These are phyloP conservation scores for Hydropotes inermis DNA, from an alignment of 2,113 vertebrate genomes.

Conservation along the genomic window DNA sequence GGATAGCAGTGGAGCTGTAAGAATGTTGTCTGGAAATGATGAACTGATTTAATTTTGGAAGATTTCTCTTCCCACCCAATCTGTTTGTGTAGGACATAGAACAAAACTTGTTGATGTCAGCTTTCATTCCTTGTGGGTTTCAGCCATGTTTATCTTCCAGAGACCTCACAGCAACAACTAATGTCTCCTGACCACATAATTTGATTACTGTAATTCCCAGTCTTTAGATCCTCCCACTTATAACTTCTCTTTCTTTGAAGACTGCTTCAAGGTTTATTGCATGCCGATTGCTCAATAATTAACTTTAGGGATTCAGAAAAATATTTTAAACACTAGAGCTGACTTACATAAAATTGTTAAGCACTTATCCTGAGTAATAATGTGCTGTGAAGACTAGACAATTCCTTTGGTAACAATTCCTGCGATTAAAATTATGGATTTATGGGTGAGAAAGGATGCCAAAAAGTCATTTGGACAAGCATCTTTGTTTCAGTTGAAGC, in stretches of 20 bases:
- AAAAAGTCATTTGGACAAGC: constrained; percentile 20
- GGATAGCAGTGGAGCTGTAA: neutral
- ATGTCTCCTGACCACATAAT: constrained; percentile 61
- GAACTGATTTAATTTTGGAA: constrained; percentile 64
- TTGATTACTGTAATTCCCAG: constrained; percentile 62
- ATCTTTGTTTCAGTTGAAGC: constrained; percentile 6
- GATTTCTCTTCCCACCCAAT: constrained; percentile 47
- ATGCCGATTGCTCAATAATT: constrained; percentile 51
- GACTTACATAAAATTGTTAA: constrained; percentile 36
- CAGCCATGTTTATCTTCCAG: constrained; percentile 61
- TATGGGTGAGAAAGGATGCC: neutral
- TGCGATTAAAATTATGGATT: constrained; percentile 48
- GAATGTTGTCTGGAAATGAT: constrained; percentile 63
- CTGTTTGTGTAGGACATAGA: constrained; percentile 47
- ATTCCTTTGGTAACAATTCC: constrained; percentile 27
- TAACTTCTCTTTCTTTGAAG: constrained; percentile 49
- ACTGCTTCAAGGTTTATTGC: constrained; percentile 56
- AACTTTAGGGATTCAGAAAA: neutral
- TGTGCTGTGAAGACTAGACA: neutral
- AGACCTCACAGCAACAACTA: constrained; percentile 69
- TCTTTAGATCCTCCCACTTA: constrained; percentile 48
- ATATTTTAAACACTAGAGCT: constrained; percentile 27
- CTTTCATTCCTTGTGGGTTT: constrained; percentile 56
- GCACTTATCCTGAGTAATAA: constrained; percentile 27
- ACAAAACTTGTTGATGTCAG: constrained; percentile 61